Percentiles rank a stretch among this genome's conserved stretches.
Evolutionary conservation across 2,113 vertebrate species (phyloP).

Genomic region (Canis aureus): DNA sequence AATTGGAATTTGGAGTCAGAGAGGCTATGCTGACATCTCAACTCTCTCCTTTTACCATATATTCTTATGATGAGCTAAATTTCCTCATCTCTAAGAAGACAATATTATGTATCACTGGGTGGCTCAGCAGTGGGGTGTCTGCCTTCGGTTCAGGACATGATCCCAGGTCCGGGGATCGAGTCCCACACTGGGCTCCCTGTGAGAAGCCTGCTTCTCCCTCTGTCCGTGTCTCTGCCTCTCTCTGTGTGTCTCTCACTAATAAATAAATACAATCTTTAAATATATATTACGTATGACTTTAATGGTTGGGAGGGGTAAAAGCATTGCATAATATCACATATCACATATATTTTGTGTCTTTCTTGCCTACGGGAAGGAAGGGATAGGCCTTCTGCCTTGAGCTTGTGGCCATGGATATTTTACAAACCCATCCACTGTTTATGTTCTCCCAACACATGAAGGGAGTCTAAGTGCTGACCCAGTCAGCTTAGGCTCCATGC

Average conservation of each 20-base stretch:
- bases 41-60: background rate
- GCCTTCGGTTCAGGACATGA: too few relatives aligned
- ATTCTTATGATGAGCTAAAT: background rate
- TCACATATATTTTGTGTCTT: background rate
- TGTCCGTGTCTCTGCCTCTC: too few relatives aligned
- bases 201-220: too few relatives aligned
- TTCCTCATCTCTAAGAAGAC: background rate
- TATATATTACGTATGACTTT: background rate
- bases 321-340: background rate
- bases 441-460: background rate
- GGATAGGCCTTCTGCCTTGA: background rate
- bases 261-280: too few relatives aligned
- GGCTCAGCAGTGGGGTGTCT: too few relatives aligned
- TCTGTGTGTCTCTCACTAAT: too few relatives aligned
- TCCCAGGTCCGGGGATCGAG: too few relatives aligned
- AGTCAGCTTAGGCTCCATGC: background rate
- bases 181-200: too few relatives aligned
- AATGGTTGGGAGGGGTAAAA: background rate
- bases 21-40: background rate
- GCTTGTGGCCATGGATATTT: background rate
- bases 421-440: background rate
- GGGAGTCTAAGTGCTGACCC: background rate
- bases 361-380: background rate
- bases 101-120: background rate
- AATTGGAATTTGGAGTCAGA: background rate